phyloP scores from a whole-genome alignment of 2,888 invertebrate species.

The Drosophila anomelani region DNA sequence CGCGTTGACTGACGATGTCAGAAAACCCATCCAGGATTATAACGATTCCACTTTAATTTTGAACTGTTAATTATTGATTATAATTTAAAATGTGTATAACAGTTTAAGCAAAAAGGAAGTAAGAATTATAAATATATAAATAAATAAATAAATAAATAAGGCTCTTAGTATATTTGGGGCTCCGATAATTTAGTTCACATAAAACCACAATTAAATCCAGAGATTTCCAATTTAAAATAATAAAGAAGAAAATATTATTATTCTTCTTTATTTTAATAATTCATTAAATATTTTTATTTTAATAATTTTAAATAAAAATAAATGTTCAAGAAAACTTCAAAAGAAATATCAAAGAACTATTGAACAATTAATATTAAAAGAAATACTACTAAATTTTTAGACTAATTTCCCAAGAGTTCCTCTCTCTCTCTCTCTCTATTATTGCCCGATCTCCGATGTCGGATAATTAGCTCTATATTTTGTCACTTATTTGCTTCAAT shows the following conservation, averaged over 20 bases:
- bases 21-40: background rate
- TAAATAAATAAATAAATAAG: no score
- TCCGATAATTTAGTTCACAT: background rate
- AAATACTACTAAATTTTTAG: no score
- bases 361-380: no score
- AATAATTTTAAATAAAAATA: background rate
- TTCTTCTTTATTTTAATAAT: no score
- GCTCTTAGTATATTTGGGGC: background rate
- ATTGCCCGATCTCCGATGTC: background rate
- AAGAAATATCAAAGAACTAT: no score
- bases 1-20: conserved; percentile 33
- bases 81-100: background rate
- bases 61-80: background rate
- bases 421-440: background rate
- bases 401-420: background rate
- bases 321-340: no score
- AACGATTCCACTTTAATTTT: background rate
- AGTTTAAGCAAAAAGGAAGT: no score
- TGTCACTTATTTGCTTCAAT: conserved; percentile 23
- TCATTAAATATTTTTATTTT: no score
- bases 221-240: background rate
- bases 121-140: background rate
- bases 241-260: no score
- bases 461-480: conserved; percentile 20
- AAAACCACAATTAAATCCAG: background rate